Base-by-base conservation (phyloP, 2,113 vertebrate genomes). In the Syrrhaptes paradoxus region DNA sequence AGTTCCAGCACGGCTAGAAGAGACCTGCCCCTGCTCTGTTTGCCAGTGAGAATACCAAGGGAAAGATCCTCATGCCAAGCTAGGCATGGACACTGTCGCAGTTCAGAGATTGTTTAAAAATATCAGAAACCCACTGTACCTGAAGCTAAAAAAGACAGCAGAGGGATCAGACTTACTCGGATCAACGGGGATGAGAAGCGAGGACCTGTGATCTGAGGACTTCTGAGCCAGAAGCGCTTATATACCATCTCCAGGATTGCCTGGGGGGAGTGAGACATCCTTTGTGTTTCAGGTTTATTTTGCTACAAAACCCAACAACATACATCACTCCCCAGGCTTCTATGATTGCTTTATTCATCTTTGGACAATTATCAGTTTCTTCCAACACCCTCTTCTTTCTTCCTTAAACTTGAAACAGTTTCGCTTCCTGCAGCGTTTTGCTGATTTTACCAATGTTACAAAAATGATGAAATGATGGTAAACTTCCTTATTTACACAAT, bases 301-400 rank as follows among this genome's bases (percentile, higher is more conserved):
- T 34, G 65, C 82, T 86, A 48, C 87, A 81, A 85, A 94, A 78
- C 67, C 55, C 61, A n/a, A 11, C 31, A 22, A 11, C 24, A 11
- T 10, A 17, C 26, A 2, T 4, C 65, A 84, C 74, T 87, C n/a
- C 85, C 28, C 17, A 24, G 52, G 22, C 26, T 74, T 17, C 12
- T 70, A 1, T 55, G 26, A 41, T 21, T 29, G 52, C 67, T 94
- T 80, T 67, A 68, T 89, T 87, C 43, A 17, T 28, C 89, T 54
- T 52, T 10, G 38, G 45, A 49, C 58, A 83, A 86, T 89, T 28
- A 71, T 5, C 72, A 15, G 52, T 48, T 93, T 73, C 92, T 91
- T 55, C 62, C 89, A 89, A 96, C 92, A 76, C 92, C 89, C 89
- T 94, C 17, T 14, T 34, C 21, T 41, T 92, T 75, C 76, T 67